These are phyloP conservation scores for Deilephila porcellus DNA, from an alignment of 2,888 invertebrate species.

Conservation along the genomic window DNA sequence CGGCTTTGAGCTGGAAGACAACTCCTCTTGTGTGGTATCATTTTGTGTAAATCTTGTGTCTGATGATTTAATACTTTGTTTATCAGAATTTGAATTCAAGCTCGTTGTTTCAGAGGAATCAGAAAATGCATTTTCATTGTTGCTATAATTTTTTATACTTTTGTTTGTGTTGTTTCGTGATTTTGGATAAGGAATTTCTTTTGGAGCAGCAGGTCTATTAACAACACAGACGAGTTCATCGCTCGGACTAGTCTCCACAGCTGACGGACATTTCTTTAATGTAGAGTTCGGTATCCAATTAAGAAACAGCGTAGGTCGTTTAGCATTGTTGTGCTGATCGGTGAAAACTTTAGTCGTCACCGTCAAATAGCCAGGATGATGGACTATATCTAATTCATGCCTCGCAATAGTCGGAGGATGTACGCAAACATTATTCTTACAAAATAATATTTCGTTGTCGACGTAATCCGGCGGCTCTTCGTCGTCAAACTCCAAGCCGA, in stretches of 20 bases:
- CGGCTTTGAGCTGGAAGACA: slow-evolving; percentile 73
- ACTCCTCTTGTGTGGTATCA: slow-evolving; percentile 73
- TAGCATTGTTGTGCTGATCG: slow-evolving; percentile 90
- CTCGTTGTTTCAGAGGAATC: slow-evolving; percentile 84
- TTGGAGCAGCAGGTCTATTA: slow-evolving; percentile 61
- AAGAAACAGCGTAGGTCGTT: slow-evolving; percentile 92
- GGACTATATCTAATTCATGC: slow-evolving; percentile 92
- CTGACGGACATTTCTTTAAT: slow-evolving; percentile 92
- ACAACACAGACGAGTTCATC: slow-evolving; percentile 69
- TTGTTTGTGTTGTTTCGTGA: slow-evolving; percentile 50
- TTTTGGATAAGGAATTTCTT: slow-evolving; percentile 55
- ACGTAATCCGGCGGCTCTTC: slow-evolving; percentile 87
- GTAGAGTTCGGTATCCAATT: slow-evolving; percentile 98
- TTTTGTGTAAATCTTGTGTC: slow-evolving; percentile 74
- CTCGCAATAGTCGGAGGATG: slow-evolving; percentile 95
- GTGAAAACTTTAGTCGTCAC: slow-evolving; percentile 93
- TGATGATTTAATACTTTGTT: slow-evolving; percentile 77
- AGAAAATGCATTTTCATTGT: slow-evolving; percentile 77
- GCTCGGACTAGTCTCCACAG: slow-evolving; percentile 85
- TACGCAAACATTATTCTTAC: slow-evolving; percentile 98
- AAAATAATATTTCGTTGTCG: slow-evolving; percentile 93
- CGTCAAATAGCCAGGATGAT: slow-evolving; percentile 96
- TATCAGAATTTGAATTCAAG: slow-evolving; percentile 81
- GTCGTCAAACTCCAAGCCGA: slow-evolving; percentile 87
- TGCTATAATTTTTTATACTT: slow-evolving; percentile 62